Evolutionary conservation across 2,888 invertebrate species (phyloP).

Genomic region (Heliconius charithonia): DNA sequence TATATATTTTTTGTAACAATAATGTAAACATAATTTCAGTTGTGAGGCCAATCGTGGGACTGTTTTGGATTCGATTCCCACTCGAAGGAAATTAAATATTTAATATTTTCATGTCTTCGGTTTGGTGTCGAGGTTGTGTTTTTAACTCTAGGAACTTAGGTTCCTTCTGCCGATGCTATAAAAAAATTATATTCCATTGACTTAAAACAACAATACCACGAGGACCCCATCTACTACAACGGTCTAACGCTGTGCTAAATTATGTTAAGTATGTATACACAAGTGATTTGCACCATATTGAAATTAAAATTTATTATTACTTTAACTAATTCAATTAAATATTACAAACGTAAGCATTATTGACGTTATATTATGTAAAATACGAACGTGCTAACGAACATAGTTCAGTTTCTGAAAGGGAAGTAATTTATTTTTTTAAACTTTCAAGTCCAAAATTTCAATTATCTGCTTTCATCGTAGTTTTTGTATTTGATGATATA

Average conservation of each 20-base stretch:
- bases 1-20: too few species aligned
- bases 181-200: too few species aligned
- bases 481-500: background rate
- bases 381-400: background rate
- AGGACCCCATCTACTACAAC: too few species aligned
- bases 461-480: background rate
- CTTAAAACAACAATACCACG: too few species aligned
- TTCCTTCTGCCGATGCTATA: too few species aligned
- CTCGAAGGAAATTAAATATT: background rate
- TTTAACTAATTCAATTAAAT: too few species aligned
- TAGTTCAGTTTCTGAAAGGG: background rate
- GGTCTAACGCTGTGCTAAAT: too few species aligned
- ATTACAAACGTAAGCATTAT: too few species aligned
- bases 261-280: too few species aligned
- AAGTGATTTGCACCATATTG: background rate
- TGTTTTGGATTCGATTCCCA: background rate
- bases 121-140: background rate
- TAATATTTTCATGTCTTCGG: background rate
- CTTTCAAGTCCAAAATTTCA: background rate
- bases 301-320: too few species aligned
- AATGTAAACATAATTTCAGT: too few species aligned
- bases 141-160: too few species aligned
- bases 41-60: background rate
- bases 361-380: background rate
- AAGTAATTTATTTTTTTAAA: background rate